Conservation (phyloP, 2,113 vertebrate genomes). For the Mesocricetus auratus region DNA sequence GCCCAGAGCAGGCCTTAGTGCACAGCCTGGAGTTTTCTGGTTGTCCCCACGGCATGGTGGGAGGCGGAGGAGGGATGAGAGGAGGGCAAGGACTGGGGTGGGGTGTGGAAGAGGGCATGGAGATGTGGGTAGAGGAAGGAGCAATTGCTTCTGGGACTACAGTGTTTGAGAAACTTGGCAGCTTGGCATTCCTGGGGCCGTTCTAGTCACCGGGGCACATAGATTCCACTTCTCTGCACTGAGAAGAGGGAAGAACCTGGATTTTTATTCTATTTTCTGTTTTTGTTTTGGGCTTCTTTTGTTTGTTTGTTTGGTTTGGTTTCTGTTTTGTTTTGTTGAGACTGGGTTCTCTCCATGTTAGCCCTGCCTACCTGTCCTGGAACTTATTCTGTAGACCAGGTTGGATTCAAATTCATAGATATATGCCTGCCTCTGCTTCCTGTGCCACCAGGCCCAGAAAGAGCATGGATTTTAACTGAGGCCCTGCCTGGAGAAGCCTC, state of each 20-base stretch:
- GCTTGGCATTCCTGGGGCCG: neutral
- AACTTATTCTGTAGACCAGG: neutral
- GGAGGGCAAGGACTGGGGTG: neutral
- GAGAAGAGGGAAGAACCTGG: neutral
- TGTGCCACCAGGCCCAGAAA: neutral
- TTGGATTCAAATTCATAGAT: neutral
- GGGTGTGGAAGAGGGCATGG: neutral
- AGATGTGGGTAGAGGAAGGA: neutral
- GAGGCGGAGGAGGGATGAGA: neutral
- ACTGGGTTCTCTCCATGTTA: neutral
- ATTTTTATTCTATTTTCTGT: neutral
- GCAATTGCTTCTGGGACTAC: neutral
- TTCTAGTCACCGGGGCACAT: too few relatives aligned
- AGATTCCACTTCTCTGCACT: neutral
- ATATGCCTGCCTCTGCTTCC: neutral
- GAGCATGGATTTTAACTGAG: neutral
- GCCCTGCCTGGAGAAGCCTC: neutral
- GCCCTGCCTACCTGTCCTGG: neutral
- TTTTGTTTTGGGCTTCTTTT: neutral
- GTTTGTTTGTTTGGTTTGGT: neutral
- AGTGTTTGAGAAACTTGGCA: neutral
- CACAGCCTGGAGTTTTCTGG: neutral
- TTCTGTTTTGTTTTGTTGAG: neutral
- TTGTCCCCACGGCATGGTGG: neutral
- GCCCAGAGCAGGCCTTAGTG: accelerated